Evolutionary conservation across 2,888 invertebrate species (phyloP).

Genomic region (Drosophila niveifrons): DNA sequence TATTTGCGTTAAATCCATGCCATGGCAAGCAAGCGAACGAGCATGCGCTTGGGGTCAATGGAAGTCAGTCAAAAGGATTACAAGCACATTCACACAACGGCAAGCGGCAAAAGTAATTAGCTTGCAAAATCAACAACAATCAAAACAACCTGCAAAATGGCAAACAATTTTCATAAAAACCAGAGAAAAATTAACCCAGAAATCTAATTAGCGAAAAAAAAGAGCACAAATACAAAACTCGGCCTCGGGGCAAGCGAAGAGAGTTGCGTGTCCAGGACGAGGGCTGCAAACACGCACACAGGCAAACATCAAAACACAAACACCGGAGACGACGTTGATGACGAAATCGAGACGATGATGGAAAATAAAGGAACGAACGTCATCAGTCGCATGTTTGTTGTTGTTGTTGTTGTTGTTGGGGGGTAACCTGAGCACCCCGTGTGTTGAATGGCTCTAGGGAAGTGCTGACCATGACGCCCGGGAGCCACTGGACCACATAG

Average conservation of each 20-base stretch:
- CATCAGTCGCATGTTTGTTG: constrained; percentile 56
- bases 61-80: constrained; percentile 42
- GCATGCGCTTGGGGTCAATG: constrained; percentile 44
- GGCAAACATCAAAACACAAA: constrained; percentile 24
- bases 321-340: constrained; percentile 53
- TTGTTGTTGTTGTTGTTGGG: constrained; percentile 13
- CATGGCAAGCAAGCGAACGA: constrained; percentile 11
- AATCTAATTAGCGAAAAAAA: constrained; percentile 76
- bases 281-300: constrained; percentile 19
- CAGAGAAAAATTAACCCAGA: constrained; percentile 76
- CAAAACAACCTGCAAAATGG: constrained; percentile 44
- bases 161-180: constrained; percentile 52
- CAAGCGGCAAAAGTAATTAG: constrained; percentile 60
- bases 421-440: constrained; percentile 45
- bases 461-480: constrained; percentile 30
- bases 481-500: constrained; percentile 5
- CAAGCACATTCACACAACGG: constrained; percentile 18
- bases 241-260: neutral
- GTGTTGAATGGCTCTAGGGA: constrained; percentile 19
- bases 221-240: constrained; percentile 8
- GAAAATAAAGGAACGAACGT: constrained; percentile 38
- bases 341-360: constrained; percentile 68
- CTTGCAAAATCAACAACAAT: constrained; percentile 63
- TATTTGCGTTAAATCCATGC: constrained; percentile 55
- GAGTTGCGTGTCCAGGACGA: constrained; percentile 24